A percentile compares a stretch with the other conserved stretches of the same genome.
Evolutionary conservation across 2,888 invertebrate genomes (phyloP).

Genomic region (Cheiracanthium punctorium): DNA sequence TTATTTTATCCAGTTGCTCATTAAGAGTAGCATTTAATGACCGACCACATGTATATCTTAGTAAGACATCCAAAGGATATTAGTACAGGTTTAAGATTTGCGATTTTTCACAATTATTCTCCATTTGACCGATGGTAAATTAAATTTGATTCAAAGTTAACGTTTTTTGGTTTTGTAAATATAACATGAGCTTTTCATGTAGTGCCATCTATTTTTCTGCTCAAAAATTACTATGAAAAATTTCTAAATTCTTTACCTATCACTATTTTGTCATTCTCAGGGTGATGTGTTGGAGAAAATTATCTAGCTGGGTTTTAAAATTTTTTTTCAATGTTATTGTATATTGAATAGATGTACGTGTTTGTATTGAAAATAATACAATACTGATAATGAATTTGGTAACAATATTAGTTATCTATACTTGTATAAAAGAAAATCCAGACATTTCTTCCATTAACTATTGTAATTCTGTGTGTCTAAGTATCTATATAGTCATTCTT

Average conservation of each 20-base stretch:
- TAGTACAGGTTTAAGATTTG: too few species aligned
- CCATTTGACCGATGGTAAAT: too few species aligned
- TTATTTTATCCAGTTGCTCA: too few species aligned
- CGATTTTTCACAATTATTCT: too few species aligned
- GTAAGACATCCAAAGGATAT: too few species aligned
- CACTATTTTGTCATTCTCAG: slow-evolving; percentile 10
- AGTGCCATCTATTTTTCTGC: slow-evolving; percentile 51
- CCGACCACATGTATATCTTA: too few species aligned
- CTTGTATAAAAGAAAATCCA: background rate
- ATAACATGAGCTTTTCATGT: slow-evolving; percentile 36
- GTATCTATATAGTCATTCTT: slow-evolving; percentile 47
- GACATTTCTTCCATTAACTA: slow-evolving; percentile 1
- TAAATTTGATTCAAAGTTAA: background rate
- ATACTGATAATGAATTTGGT: background rate
- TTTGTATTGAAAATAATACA: too few species aligned
- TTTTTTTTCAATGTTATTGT: background rate
- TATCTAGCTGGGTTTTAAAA: background rate
- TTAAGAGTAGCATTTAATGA: too few species aligned
- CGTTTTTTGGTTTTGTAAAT: background rate
- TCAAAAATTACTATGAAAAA: background rate
- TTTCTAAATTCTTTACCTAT: background rate
- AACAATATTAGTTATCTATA: slow-evolving; percentile 7
- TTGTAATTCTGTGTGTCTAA: background rate
- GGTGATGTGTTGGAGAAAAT: slow-evolving; percentile 1
- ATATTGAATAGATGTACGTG: background rate